Conservation (phyloP, 92 coral and sea anemone species). For the Siderastrea siderea region DNA sequence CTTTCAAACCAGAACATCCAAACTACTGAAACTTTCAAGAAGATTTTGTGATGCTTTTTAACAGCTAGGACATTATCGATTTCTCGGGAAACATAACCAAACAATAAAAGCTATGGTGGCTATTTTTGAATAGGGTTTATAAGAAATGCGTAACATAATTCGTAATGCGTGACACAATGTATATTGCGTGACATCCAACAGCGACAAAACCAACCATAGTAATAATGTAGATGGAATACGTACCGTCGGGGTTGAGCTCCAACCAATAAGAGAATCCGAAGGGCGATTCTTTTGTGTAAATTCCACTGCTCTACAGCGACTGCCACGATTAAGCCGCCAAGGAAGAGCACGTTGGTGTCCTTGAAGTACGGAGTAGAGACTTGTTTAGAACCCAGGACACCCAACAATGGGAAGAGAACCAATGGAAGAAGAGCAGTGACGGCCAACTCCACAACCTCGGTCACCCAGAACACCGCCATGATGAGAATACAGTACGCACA, state of each 20-base stretch:
- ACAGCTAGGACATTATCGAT: no score
- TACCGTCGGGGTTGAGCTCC: constrained; percentile 88
- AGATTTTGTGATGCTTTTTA: no score
- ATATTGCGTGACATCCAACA: no score
- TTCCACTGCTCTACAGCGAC: constrained; percentile 98
- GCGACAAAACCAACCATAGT: neutral
- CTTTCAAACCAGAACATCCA: no score
- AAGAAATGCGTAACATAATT: no score
- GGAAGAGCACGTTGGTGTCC: constrained; percentile 91
- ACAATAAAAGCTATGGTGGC: no score
- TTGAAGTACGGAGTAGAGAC: constrained; percentile 92
- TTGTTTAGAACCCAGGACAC: constrained; percentile 93
- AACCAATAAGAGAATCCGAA: constrained; percentile 85
- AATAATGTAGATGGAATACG: neutral
- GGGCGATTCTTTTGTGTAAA: constrained; percentile 96
- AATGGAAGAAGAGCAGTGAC: constrained; percentile 94
- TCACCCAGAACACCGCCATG: constrained; percentile 98
- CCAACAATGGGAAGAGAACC: constrained; percentile 92
- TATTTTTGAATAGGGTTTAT: no score
- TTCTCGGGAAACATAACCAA: no score
- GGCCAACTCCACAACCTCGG: constrained; percentile 95
- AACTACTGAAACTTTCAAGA: no score
- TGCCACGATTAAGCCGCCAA: constrained; percentile 96
- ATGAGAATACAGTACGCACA: constrained; percentile 94
- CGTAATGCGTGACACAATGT: no score